Conservation (phyloP, 2,797 vertebrate genomes). For the Oceanodroma leucorhoa region DNA sequence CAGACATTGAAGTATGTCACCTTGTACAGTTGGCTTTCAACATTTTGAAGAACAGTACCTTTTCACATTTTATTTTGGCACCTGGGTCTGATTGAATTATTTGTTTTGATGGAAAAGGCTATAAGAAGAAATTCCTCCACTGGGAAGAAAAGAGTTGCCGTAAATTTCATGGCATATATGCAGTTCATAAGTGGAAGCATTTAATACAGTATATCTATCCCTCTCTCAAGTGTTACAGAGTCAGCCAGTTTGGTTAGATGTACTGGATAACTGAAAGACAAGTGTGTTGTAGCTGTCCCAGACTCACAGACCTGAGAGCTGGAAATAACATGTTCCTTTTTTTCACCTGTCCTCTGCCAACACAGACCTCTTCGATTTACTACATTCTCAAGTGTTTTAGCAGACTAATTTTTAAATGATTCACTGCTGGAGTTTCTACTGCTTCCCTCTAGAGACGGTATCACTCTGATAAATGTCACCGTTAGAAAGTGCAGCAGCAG, state of each 20-base stretch:
- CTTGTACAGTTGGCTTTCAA: not conserved
- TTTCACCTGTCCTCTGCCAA: not conserved
- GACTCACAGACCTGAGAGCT: not conserved
- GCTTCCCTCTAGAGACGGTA: not conserved
- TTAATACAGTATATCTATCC: not conserved
- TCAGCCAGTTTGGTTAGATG: not conserved
- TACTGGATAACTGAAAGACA: not conserved
- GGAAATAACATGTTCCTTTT: not conserved
- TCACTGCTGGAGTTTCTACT: not conserved
- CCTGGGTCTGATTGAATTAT: not conserved
- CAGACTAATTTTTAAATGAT: slow-evolving; percentile 1
- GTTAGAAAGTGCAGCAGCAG: not conserved
- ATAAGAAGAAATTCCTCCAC: not conserved
- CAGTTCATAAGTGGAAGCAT: not conserved
- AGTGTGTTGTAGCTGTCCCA: not conserved
- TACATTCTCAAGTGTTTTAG: not conserved
- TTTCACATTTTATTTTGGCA: slow-evolving; percentile 5
- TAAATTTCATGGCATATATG: not conserved
- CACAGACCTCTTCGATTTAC: not conserved
- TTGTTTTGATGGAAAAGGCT: not conserved
- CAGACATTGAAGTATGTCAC: not conserved
- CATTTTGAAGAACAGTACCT: not conserved
- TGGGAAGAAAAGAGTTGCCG: not conserved
- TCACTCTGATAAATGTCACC: not conserved
- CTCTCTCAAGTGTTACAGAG: not conserved